Evolutionary conservation across 2,888 invertebrate genomes (phyloP), one percentile per base, ranked within the genome.

Genomic region (Nemotelus nigrinus): DNA sequence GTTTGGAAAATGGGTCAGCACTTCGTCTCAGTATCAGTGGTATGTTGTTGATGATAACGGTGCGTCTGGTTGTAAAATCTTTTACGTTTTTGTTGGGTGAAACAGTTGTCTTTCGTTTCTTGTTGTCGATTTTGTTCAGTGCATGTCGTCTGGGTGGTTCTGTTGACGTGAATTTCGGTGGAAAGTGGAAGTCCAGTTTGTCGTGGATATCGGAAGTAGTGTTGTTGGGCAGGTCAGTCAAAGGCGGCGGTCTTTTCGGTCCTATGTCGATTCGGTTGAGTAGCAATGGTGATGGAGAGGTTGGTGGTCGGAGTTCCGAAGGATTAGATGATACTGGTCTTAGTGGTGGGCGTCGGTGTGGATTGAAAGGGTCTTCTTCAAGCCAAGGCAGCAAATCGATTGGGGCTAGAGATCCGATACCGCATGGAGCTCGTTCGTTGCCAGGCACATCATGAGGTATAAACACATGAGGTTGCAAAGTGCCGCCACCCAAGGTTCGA

Each of bases 141-240:
- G 25, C 41, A 76, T 84, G 82, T 80, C 86, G 85, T 78, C 82
- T 81, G 44, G 80, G 81, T 75, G 83, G 81, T 79, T 83, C 83
- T 79, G 74, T 74, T 10, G 68, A 39, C 10, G 84, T 84, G 6
- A 84, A 87, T 86, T 84, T 84, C 79, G 82, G 85, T 3, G 83
- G 83, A 80, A 74, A 60, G 60, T 82, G 83, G 0, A 91, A 88
- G 87, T 91, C 91, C 76, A 91, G 88, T 89, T 91, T 91, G 84
- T 91, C 91, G 81, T 89, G 90, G 67, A 91, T 88, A 79, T 86
- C 87, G n/a, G 83, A 83, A 6, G 80, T 77, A 48, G 70, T 70
- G 53, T 83, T 84, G 3, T 78, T 70, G 25, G 25, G 25, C 25
- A 25, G 25, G 25, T 25, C 25, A 25, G 25, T 25, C 25, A 25